Conservation (phyloP, 2,888 invertebrate genomes). For the Drosophila mettleri region DNA sequence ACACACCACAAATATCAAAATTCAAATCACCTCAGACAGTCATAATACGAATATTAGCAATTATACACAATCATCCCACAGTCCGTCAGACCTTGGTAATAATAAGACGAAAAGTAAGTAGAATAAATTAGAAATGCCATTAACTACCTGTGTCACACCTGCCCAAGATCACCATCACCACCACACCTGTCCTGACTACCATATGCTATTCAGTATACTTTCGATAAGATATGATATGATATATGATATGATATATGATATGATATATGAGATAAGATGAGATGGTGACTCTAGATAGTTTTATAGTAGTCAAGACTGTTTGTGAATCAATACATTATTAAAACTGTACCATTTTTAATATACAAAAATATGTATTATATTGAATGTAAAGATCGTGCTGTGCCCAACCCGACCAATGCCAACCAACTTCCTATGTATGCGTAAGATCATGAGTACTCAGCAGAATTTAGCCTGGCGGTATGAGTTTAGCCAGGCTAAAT, state of each 20-base stretch:
- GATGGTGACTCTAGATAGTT: too few relatives aligned
- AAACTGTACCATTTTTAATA: neutral
- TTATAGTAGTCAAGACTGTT: too few relatives aligned
- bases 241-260: too few relatives aligned
- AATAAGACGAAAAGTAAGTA: slow-evolving; percentile 70
- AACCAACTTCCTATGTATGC: slow-evolving; percentile 68
- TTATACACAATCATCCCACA: slow-evolving; percentile 84
- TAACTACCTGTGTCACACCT: neutral
- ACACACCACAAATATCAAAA: slow-evolving; percentile 73
- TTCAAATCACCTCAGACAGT: slow-evolving; percentile 57
- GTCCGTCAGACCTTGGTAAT: slow-evolving; percentile 87
- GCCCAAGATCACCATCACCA: neutral
- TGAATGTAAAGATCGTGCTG: neutral
- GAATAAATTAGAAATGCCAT: slow-evolving; percentile 35
- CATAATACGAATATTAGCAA: slow-evolving; percentile 62
- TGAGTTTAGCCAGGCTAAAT: neutral
- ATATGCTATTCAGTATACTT: neutral
- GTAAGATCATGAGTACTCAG: slow-evolving; percentile 21
- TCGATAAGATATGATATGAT: too few relatives aligned
- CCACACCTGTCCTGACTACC: neutral
- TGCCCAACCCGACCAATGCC: slow-evolving; percentile 34
- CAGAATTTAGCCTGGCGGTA: slow-evolving; percentile 3
- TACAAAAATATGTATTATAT: neutral
- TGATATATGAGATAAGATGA: too few relatives aligned
- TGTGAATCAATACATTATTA: neutral